phyloP scores from a whole-genome alignment of 2,113 vertebrate species.

The Chaetodon trifascialis region DNA sequence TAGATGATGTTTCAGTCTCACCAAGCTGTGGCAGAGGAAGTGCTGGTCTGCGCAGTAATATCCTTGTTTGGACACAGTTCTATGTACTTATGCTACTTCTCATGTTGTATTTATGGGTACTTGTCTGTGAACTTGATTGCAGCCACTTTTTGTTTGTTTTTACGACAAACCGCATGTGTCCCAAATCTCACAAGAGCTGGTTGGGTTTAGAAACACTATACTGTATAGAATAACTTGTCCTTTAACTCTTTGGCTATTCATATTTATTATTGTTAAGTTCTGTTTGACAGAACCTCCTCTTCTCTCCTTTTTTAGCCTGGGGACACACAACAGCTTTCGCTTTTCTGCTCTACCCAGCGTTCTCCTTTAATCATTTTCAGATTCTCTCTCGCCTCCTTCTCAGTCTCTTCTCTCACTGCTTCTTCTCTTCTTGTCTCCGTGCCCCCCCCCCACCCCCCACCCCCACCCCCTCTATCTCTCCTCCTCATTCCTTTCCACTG shows the following conservation, averaged over 20 bases:
- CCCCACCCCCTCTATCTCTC: constrained; percentile 10
- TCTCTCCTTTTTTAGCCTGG: constrained; percentile 17
- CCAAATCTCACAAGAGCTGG: constrained; percentile 1
- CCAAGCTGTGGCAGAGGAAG: background rate
- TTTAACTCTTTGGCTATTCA: constrained; percentile 18
- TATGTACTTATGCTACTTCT: constrained; percentile 19
- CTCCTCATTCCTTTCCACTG: constrained; percentile 35
- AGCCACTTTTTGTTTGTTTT: constrained; percentile 22
- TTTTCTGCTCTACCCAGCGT: constrained; percentile 4
- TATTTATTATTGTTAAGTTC: constrained; percentile 46
- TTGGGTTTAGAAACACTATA: constrained; percentile 12
- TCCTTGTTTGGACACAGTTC: constrained; percentile 6
- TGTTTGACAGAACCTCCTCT: constrained; percentile 29
- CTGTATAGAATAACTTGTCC: background rate
- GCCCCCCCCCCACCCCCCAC: background rate
- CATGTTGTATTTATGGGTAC: constrained; percentile 40
- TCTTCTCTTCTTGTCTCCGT: constrained; percentile 5
- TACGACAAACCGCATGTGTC: constrained; percentile 17
- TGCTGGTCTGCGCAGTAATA: background rate
- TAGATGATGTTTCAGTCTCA: background rate
- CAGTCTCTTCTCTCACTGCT: constrained; percentile 15
- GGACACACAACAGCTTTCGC: constrained; percentile 16
- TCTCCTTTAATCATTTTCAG: constrained; percentile 50
- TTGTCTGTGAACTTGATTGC: constrained; percentile 43
- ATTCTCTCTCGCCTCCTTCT: constrained; percentile 25